Evolutionary conservation across 2,888 invertebrate genomes (phyloP).

Genomic region (Drosophila ustulata): DNA sequence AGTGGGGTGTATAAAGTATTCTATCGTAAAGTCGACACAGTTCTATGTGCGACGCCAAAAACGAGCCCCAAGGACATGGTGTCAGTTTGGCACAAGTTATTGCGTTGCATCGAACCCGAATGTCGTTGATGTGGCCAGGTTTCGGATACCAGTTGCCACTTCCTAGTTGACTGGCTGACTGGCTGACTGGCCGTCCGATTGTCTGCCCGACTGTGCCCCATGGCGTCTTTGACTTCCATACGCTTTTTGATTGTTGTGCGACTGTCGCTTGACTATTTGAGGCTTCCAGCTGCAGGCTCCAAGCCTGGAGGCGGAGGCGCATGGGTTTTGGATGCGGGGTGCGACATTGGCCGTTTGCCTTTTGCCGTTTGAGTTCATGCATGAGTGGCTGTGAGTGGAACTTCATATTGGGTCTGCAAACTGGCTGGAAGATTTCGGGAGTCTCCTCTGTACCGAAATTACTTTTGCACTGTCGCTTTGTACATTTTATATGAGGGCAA

Average conservation of each 20-base stretch:
- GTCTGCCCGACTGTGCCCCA: slow-evolving; percentile 42
- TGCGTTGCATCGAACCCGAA: slow-evolving; percentile 57
- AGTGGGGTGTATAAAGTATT: slow-evolving; percentile 16
- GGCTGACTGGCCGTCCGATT: slow-evolving; percentile 5
- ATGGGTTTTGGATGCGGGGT: slow-evolving; percentile 24
- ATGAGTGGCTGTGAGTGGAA: slow-evolving; percentile 74
- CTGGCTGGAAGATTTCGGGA: slow-evolving; percentile 26
- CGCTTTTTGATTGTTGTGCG: slow-evolving; percentile 76
- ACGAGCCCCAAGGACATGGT: slow-evolving; percentile 68
- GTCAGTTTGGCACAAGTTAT: slow-evolving; percentile 74
- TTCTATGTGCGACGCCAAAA: slow-evolving; percentile 49
- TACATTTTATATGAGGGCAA: slow-evolving; percentile 74
- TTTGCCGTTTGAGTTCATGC: slow-evolving; percentile 73
- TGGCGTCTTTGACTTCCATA: slow-evolving; percentile 75
- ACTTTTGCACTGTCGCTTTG: slow-evolving; percentile 68
- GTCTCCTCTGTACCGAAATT: slow-evolving; percentile 40
- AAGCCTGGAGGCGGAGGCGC: not conserved
- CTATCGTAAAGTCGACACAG: slow-evolving; percentile 1
- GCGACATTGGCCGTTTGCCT: slow-evolving; percentile 63
- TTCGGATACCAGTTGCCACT: slow-evolving; percentile 37
- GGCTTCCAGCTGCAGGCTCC: slow-evolving; percentile 3
- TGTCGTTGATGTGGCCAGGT: slow-evolving; percentile 22
- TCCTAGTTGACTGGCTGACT: slow-evolving; percentile 13
- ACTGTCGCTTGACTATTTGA: slow-evolving; percentile 17
- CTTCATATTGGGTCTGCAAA: slow-evolving; percentile 62